Conservation (phyloP, 2,797 vertebrate genomes). For the Sebastes miniatus region DNA sequence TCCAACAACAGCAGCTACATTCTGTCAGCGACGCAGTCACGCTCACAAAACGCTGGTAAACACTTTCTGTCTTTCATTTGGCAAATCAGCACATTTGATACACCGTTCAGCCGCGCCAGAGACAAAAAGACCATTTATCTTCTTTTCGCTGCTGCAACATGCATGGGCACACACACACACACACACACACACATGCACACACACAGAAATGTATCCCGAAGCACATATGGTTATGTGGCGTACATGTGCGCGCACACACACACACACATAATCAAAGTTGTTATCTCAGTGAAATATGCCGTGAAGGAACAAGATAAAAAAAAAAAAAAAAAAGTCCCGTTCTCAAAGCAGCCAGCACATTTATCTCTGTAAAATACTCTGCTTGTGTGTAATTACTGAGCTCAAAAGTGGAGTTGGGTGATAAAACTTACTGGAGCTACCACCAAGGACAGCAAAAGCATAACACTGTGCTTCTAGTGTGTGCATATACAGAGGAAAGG, state of each 20-base stretch:
- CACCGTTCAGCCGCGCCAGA: constrained; percentile 42
- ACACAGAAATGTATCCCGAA: background rate
- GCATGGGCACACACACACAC: background rate
- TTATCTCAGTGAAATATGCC: constrained; percentile 65
- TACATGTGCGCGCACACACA: background rate
- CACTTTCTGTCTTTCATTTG: constrained; percentile 70
- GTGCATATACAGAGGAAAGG: constrained; percentile 5
- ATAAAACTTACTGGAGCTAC: constrained; percentile 62
- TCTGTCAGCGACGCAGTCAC: constrained; percentile 51
- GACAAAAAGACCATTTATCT: constrained; percentile 60
- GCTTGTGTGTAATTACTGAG: constrained; percentile 72
- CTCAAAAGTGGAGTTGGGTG: constrained; percentile 57
- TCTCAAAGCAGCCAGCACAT: constrained; percentile 63
- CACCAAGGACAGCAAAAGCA: constrained; percentile 42
- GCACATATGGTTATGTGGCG: constrained; percentile 17
- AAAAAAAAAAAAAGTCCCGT: constrained; percentile 15
- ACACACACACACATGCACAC: background rate
- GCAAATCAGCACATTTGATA: constrained; percentile 73
- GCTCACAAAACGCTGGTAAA: constrained; percentile 64
- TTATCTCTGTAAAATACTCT: constrained; percentile 70
- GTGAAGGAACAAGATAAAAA: constrained; percentile 53
- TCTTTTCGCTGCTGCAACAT: constrained; percentile 30
- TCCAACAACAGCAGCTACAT: constrained; percentile 58
- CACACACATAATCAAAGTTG: constrained; percentile 33
- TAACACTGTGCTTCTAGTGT: constrained; percentile 19